Conservation (phyloP, 2,888 invertebrate species). For the Ceratothoa steindachneri region DNA sequence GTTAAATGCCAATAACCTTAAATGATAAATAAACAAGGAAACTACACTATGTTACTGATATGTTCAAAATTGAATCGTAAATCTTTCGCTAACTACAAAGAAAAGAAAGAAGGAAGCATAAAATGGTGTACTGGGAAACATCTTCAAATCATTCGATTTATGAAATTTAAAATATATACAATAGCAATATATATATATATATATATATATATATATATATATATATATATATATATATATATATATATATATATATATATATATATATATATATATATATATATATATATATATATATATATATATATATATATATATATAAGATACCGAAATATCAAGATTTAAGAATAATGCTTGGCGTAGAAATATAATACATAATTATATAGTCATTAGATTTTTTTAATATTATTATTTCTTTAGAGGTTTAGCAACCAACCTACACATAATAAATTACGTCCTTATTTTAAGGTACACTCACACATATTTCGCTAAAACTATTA, state of each 20-base stretch:
- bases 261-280: not conserved
- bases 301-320: not conserved
- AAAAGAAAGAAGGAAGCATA: slow-evolving; percentile 16
- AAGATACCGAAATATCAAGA: not conserved
- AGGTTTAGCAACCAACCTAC: not conserved
- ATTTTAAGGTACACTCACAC: not conserved
- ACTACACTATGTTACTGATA: not conserved
- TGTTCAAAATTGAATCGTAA: not conserved
- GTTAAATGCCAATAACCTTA: not conserved
- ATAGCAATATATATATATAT: not conserved
- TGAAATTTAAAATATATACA: not conserved
- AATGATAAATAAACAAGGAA: not conserved
- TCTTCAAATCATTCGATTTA: not conserved
- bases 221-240: not conserved
- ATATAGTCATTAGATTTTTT: no score
- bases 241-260: not conserved
- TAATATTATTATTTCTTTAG: not conserved
- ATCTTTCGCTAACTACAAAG: slow-evolving; percentile 20
- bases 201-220: not conserved
- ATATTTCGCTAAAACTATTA: not conserved
- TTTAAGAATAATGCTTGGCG: not conserved
- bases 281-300: not conserved
- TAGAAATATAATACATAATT: not conserved
- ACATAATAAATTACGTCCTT: not conserved
- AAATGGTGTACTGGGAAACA: slow-evolving; percentile 6